phyloP scores from a whole-genome alignment of 1,140 invertebrate species.

The Orussus abietinus region DNA sequence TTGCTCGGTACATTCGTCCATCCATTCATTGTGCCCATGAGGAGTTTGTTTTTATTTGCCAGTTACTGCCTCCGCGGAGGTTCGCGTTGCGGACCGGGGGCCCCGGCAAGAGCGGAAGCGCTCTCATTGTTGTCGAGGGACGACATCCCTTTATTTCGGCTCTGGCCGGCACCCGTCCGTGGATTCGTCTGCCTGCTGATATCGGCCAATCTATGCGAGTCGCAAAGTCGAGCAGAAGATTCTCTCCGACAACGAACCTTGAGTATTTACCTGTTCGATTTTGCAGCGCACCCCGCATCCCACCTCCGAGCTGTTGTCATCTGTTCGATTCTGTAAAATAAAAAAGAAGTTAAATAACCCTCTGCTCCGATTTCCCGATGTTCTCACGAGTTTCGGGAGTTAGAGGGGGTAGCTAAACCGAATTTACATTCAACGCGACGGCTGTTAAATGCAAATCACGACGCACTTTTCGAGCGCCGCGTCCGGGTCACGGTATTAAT shows the following conservation, averaged over 20 bases:
- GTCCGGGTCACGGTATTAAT: too few species aligned
- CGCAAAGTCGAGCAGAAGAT: too few species aligned
- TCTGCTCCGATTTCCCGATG: too few species aligned
- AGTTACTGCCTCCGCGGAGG: conserved; percentile 32
- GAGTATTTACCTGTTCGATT: conserved; percentile 50
- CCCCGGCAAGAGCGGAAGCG: conserved; percentile 25
- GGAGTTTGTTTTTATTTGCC: conserved; percentile 39
- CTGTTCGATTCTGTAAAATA: conserved; percentile 61
- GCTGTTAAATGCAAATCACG: not conserved
- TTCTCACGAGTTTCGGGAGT: too few species aligned
- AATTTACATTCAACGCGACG: not conserved
- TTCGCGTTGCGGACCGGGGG: conserved; percentile 21
- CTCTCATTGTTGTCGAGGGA: conserved; percentile 31
- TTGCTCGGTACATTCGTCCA: conserved; percentile 30
- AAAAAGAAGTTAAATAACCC: conserved; percentile 27
- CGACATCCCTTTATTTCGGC: conserved; percentile 29
- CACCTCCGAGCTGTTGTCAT: conserved; percentile 59
- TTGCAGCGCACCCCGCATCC: conserved; percentile 62
- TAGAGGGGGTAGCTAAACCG: too few species aligned
- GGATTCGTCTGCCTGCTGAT: too few species aligned
- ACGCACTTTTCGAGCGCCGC: too few species aligned
- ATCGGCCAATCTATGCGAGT: too few species aligned
- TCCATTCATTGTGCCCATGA: conserved; percentile 28
- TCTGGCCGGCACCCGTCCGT: conserved; percentile 4
- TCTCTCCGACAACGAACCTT: too few species aligned